Percentiles rank a stretch among this genome's conserved stretches.
Evolutionary conservation across 30 jellyfish, hydroid and myxozoan species (phyloP).

Genomic region (Mastigias papua): DNA sequence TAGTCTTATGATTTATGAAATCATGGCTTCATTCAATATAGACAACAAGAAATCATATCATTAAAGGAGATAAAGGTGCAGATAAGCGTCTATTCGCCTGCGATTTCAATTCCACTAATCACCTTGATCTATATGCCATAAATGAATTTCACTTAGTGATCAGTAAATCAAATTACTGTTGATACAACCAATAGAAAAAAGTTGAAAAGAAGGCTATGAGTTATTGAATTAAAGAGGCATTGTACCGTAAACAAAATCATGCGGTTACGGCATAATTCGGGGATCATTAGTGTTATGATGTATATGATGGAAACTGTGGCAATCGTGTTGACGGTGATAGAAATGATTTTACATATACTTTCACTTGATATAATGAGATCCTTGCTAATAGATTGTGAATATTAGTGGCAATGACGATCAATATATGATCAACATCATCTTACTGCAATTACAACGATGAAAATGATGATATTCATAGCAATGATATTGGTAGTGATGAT

Average conservation of each 20-base stretch:
- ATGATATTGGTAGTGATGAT: too few species aligned
- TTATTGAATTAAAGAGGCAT: background rate
- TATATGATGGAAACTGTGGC: too few species aligned
- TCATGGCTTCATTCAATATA: background rate
- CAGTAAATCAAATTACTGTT: background rate
- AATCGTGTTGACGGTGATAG: too few species aligned
- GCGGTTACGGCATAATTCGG: too few species aligned
- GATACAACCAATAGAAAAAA: background rate
- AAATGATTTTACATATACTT: too few species aligned
- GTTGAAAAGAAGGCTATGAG: background rate
- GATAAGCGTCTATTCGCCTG: background rate
- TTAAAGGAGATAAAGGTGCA: background rate
- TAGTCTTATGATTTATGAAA: background rate
- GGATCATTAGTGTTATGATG: too few species aligned
- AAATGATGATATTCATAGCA: too few species aligned
- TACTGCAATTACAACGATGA: too few species aligned
- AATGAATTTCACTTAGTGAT: background rate
- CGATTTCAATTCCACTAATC: background rate
- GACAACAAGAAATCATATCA: background rate
- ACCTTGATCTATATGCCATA: background rate
- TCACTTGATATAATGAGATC: too few species aligned
- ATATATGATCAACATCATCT: too few species aligned
- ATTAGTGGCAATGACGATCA: too few species aligned
- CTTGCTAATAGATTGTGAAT: too few species aligned
- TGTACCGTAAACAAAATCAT: background rate